Conservation (phyloP, 2,113 vertebrate genomes). For the Sinocyclocheilus maitianheensis region DNA sequence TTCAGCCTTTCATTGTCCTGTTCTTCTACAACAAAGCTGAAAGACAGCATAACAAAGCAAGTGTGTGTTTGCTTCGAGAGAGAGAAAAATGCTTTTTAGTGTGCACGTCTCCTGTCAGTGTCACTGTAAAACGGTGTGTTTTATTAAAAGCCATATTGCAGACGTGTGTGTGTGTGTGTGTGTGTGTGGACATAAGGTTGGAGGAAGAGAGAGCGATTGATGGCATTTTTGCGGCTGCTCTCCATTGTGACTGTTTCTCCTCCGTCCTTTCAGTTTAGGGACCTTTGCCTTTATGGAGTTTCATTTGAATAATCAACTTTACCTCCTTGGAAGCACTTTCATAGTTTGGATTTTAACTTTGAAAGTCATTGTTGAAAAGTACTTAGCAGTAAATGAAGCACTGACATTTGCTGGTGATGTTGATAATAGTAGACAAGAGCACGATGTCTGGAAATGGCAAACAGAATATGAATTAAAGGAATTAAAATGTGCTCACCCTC, state of each 20-base stretch:
- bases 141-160: neutral
- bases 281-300: neutral
- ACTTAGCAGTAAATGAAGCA: too few relatives aligned
- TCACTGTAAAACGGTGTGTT: neutral
- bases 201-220: neutral
- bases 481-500: too few relatives aligned
- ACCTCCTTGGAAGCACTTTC: neutral
- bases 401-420: neutral
- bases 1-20: neutral
- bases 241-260: neutral
- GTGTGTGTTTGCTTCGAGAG: neutral
- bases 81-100: neutral
- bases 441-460: neutral
- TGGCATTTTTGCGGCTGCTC: neutral
- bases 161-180: rapidly evolving
- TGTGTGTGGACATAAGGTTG: neutral
- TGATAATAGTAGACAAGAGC: neutral
- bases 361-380: neutral
- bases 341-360: neutral
- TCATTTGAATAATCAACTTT: neutral
- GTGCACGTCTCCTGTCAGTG: neutral
- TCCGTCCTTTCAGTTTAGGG: neutral
- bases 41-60: neutral
- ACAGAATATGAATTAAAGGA: neutral
- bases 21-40: neutral